phyloP scores from a whole-genome alignment of 2,888 invertebrate species.

The Quadriops clusia region DNA sequence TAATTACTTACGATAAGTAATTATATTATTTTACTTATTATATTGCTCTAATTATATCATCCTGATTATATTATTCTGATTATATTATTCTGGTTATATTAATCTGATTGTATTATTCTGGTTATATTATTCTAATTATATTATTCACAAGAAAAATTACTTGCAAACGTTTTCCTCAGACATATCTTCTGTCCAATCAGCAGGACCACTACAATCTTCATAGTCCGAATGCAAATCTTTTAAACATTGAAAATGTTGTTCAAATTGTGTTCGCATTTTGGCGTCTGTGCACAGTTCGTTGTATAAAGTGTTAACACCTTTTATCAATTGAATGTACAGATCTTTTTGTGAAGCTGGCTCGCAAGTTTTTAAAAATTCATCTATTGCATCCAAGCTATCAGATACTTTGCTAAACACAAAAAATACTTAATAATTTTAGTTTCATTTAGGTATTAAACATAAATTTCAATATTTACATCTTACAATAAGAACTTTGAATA shows the following conservation, averaged over 20 bases:
- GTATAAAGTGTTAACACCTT: constrained; percentile 36
- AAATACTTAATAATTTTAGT: no score
- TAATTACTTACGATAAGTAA: no score
- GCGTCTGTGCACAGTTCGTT: constrained; percentile 32
- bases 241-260: constrained; percentile 33
- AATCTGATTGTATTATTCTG: constrained; percentile 15
- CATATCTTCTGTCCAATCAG: constrained; percentile 43
- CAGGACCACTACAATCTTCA: constrained; percentile 40
- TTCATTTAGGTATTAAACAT: no score
- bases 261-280: no score
- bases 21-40: no score
- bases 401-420: constrained; percentile 24
- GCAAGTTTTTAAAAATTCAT: constrained; percentile 33
- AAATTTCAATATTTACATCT: no score
- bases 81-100: no score
- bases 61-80: no score
- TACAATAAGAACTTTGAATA: no score
- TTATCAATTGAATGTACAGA: constrained; percentile 38
- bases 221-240: constrained; percentile 39
- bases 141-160: constrained; percentile 26
- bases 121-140: no score
- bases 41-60: no score
- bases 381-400: constrained; percentile 32
- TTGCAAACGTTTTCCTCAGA: constrained; percentile 36
- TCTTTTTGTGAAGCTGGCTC: constrained; percentile 31